phyloP scores from a whole-genome alignment of 2,888 invertebrate genomes.

The Lasioglossum villosulum region DNA sequence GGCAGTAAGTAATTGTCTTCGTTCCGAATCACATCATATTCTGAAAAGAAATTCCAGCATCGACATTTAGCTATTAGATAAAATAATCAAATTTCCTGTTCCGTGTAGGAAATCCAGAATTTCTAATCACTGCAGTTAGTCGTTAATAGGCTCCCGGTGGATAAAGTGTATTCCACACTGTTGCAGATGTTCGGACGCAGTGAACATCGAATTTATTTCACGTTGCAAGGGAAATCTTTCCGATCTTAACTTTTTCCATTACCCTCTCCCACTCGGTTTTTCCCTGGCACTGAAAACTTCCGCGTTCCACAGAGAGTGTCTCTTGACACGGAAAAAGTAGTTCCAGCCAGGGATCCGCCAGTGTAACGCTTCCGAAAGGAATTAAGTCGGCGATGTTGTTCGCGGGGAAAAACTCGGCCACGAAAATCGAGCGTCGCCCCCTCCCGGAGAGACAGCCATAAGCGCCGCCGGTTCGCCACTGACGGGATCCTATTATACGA shows the following conservation, averaged over 20 bases:
- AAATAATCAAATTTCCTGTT: not conserved
- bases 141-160: not conserved
- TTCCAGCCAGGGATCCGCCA: not conserved
- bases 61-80: not conserved
- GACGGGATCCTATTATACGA: constrained; percentile 39
- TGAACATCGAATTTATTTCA: constrained; percentile 19
- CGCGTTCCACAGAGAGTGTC: constrained; percentile 14
- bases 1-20: too few species aligned
- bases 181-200: not conserved
- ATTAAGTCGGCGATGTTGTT: constrained; percentile 46
- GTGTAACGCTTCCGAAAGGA: constrained; percentile 22
- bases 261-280: not conserved
- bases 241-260: constrained; percentile 42
- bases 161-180: not conserved
- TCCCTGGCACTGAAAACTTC: constrained; percentile 11
- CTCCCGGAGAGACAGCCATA: not conserved
- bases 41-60: too few species aligned
- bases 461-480: not conserved
- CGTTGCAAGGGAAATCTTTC: constrained; percentile 25
- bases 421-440: constrained; percentile 8
- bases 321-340: constrained; percentile 23
- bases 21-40: too few species aligned
- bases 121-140: too few species aligned
- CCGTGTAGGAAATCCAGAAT: not conserved
- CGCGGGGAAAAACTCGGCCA: constrained; percentile 34